Base-by-base conservation (phyloP, 2,797 vertebrate genomes). In the Chaetodon trifasciatus region DNA sequence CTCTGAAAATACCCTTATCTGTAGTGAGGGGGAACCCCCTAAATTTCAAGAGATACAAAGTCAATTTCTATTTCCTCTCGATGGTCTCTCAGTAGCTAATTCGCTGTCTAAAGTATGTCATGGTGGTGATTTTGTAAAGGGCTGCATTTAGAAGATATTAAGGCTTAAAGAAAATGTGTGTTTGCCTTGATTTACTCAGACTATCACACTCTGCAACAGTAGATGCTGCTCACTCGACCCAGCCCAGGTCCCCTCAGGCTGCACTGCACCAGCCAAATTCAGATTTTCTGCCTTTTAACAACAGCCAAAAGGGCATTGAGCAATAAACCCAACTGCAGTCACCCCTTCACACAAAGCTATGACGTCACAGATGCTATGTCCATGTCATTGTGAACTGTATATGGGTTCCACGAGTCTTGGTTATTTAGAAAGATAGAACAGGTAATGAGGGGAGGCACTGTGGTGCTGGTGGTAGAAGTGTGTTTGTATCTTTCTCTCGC, bases 201-300 rank as follows among this genome's bases (percentile, higher is more conserved):
- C 53, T 50, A 76, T 71, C 32, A 10, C 58, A 64, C 39, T 77
- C 57, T 64, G 56, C 73, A 81, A 66, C 42, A 63, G 40, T 72
- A 65, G 74, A 69, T 40, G 57, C 37, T 67, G 75, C 77, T 76
- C 55, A 63, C 42, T 76, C 13, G 7, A 74, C 66, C 76, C 50
- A 78, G 32, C 10, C 32, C 39, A 40, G 60, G 49, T 78, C 40
- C 64, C 75, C 70, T 71, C 63, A 44, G 79, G 55, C 68, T 79
- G 44, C 58, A 65, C 62, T 62, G 67, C 47, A 37, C 68, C 68
- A 71, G 69, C 67, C 72, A 81, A 76, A 86, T 86, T 81, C 58
- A 39, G 39, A 83, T 76, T 83, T 72, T 62, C 72, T 75, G 44
- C 9, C 63, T 81, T 75, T 83, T 58, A 80, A 76, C 70, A 64